Base-by-base conservation (phyloP, 2,888 invertebrate species). In the Ceratothoa steindachneri region DNA sequence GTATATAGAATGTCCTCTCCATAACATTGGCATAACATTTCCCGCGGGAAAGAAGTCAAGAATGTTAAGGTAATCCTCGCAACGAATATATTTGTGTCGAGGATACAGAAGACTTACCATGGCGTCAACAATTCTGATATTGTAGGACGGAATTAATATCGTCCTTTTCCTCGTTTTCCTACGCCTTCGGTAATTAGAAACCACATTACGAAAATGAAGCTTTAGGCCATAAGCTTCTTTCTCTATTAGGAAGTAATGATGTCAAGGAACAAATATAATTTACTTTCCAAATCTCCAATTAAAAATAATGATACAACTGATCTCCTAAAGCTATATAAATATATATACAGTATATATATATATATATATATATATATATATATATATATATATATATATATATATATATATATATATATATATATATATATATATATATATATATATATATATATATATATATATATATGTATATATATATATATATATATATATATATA, bases 221-320 rank as follows among this genome's bases (percentile, higher is more conserved):
- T 24, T 7, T 24, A 22, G 12, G 24, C 19, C n/a, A 24, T 24
- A 24, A 22, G 12, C 12, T 15, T 24, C 22, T 60, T 24, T 60
- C 60, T 60, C 60, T 60, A 60, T 60, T 60, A 60, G 60, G 60
- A 3, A 60, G 60, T 60, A 60, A 60, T 60, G 60, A 60, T 24
- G 12, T n/a, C 24, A 24, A 24, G 60, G 60, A 60, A 60, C 24
- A 24, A 60, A 60, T 60, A 60, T 24, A 60, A 60, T 60, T 60
- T 24, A 60, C 22, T 12, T 24, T 60, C 60, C 60, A 60, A 60
- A 60, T 60, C 60, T 60, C 60, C 60, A 60, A 60, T 60, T 60
- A 60, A 60, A 60, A 60, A 60, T 60, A 60, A 60, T 60, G 60
- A 60, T 60, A 60, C 60, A 60, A 60, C 60, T 60, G 60, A 60